phyloP scores from a whole-genome alignment of 2,888 invertebrate species.

The Rhagophthalmus giganteus region DNA sequence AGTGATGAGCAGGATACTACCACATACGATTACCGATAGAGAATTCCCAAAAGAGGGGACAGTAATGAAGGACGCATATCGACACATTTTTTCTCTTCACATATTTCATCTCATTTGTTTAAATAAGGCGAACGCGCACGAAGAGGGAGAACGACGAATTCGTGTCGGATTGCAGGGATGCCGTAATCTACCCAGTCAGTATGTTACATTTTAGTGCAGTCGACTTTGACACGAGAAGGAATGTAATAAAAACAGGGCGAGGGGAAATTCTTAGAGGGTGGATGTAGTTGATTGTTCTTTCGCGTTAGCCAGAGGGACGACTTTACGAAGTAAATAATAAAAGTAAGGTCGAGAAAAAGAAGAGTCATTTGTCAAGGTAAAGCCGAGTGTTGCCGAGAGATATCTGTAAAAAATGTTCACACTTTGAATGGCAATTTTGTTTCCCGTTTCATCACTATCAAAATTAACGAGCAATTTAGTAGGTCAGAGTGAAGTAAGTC shows the following conservation, averaged over 20 bases:
- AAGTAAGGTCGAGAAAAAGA: conserved; percentile 27
- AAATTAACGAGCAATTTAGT: conserved; percentile 31
- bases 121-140: neutral
- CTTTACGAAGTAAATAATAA: conserved; percentile 30
- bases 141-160: conserved; percentile 14
- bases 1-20: conserved; percentile 45
- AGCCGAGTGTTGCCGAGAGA: conserved; percentile 18
- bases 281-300: conserved; percentile 44
- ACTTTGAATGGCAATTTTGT: conserved; percentile 17
- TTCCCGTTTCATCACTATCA: conserved; percentile 9
- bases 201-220: conserved; percentile 51
- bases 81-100: conserved; percentile 18
- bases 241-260: conserved; percentile 51
- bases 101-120: conserved; percentile 27
- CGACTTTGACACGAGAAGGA: conserved; percentile 52
- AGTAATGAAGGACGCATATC: conserved; percentile 30
- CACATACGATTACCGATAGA: conserved; percentile 42
- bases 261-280: conserved; percentile 41
- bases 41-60: conserved; percentile 31
- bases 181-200: conserved; percentile 40
- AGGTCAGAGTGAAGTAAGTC: conserved; percentile 38
- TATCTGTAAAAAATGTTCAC: conserved; percentile 18
- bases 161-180: conserved; percentile 15
- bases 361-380: conserved; percentile 25
- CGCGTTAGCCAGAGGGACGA: conserved; percentile 32